These are phyloP conservation scores for Amaurobius ferox DNA, from an alignment of 2,888 invertebrate genomes.

Conservation along the genomic window DNA sequence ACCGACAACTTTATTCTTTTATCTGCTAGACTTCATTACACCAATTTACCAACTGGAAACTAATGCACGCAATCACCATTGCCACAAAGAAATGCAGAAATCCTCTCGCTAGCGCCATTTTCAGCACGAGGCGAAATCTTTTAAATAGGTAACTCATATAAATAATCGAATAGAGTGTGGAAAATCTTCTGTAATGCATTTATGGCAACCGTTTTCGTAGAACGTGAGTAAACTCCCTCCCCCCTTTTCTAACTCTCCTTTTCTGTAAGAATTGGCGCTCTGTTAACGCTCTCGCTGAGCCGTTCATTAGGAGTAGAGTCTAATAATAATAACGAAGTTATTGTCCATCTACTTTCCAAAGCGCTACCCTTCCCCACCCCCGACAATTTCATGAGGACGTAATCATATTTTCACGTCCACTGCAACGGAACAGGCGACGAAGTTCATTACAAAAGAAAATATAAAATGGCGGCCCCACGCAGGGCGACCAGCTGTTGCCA, in stretches of 20 bases:
- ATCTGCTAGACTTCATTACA: neutral
- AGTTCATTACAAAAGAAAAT: slow-evolving; percentile 69
- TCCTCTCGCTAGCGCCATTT: slow-evolving; percentile 7
- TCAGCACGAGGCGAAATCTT: neutral
- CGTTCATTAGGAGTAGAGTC: slow-evolving; percentile 35
- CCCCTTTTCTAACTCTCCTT: slow-evolving; percentile 12
- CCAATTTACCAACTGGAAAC: neutral
- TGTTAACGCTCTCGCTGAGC: slow-evolving; percentile 26
- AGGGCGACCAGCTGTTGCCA: slow-evolving; percentile 66
- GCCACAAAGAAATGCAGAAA: slow-evolving; percentile 11
- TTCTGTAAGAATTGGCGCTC: slow-evolving; percentile 13
- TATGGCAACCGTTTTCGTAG: slow-evolving; percentile 38
- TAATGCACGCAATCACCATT: neutral
- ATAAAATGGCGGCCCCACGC: slow-evolving; percentile 51
- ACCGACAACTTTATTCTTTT: neutral
- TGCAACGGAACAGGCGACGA: slow-evolving; percentile 28
- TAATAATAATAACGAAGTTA: slow-evolving; percentile 72
- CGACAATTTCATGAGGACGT: slow-evolving; percentile 66
- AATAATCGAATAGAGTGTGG: slow-evolving; percentile 59
- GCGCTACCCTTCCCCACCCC: neutral
- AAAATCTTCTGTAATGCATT: slow-evolving; percentile 68
- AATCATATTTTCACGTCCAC: slow-evolving; percentile 70
- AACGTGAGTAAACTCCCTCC: slow-evolving; percentile 40
- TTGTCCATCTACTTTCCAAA: slow-evolving; percentile 61
- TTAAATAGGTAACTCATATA: slow-evolving; percentile 47